Evolutionary conservation across 2,888 invertebrate species (phyloP).

Genomic region (Allolobophora icterica): DNA sequence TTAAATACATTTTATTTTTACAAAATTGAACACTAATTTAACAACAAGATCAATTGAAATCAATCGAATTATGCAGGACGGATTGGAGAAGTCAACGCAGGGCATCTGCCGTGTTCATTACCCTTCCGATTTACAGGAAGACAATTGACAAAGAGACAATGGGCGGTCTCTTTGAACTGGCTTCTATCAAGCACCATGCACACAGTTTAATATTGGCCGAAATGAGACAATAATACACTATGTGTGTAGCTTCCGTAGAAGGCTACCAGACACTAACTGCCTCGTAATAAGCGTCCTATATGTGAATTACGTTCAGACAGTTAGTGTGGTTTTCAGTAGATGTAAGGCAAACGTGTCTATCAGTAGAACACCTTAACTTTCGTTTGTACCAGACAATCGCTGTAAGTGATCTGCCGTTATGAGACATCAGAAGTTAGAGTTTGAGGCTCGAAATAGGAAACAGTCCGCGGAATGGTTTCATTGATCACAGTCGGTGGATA

Average conservation of each 20-base stretch:
- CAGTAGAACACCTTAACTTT: not conserved
- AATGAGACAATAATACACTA: not conserved
- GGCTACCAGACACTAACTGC: conserved; percentile 3
- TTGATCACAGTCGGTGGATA: not conserved
- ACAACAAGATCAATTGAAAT: not conserved
- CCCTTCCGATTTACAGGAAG: not conserved
- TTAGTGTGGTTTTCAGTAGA: not conserved
- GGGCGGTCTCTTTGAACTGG: conserved; percentile 4
- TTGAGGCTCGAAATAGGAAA: not conserved
- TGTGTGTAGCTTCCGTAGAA: too few species aligned
- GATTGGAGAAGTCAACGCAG: not conserved
- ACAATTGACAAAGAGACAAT: not conserved
- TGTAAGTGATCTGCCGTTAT: not conserved
- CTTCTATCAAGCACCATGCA: not conserved
- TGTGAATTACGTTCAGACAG: not conserved
- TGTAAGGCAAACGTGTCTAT: not conserved
- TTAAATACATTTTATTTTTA: not conserved
- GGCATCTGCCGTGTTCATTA: not conserved
- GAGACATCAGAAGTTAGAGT: not conserved
- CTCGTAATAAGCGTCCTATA: too few species aligned
- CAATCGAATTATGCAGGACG: not conserved
- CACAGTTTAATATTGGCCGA: not conserved
- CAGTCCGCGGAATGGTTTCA: not conserved
- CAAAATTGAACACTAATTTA: not conserved
- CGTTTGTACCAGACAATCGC: not conserved